Percentiles rank a stretch among this genome's conserved stretches.
Conservation (phyloP, 2,888 invertebrate species). For the Leucoma salicis region DNA sequence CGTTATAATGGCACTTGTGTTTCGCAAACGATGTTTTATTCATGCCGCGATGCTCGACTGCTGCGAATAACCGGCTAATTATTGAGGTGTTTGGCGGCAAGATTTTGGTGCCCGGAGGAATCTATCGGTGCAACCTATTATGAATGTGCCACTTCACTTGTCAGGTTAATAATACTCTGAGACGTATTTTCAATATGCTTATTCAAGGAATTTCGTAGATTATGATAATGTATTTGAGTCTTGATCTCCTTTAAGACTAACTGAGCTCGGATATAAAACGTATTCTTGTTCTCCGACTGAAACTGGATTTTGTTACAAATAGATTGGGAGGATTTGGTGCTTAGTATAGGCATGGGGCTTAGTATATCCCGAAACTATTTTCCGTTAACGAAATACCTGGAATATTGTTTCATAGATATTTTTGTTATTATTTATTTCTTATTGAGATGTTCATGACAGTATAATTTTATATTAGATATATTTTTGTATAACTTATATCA, state of each 20-base stretch:
- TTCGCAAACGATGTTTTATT: conserved; percentile 74
- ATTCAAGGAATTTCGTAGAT: conserved; percentile 24
- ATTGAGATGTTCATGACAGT: no score
- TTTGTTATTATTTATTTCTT: no score
- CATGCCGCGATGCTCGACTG: conserved; percentile 65
- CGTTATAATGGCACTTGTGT: conserved; percentile 57
- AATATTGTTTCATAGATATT: neutral
- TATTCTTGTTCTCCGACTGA: conserved; percentile 16
- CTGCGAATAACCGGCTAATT: conserved; percentile 74
- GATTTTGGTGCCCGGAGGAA: conserved; percentile 46
- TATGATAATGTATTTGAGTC: conserved; percentile 37
- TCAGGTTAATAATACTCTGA: conserved; percentile 47
- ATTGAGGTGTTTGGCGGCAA: conserved; percentile 64
- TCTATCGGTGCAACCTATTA: conserved; percentile 42
- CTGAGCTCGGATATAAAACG: conserved; percentile 15
- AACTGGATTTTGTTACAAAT: conserved; percentile 7
- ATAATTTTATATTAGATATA: no score
- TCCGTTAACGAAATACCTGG: conserved; percentile 1
- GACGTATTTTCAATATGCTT: conserved; percentile 33
- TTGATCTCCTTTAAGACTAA: conserved; percentile 21
- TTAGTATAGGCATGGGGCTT: neutral
- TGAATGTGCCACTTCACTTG: conserved; percentile 52
- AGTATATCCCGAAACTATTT: neutral
- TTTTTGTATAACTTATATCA: no score
- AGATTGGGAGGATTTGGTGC: conserved; percentile 8